phyloP scores from a whole-genome alignment of 2,888 invertebrate species.

The Drosophila kokeensis region DNA sequence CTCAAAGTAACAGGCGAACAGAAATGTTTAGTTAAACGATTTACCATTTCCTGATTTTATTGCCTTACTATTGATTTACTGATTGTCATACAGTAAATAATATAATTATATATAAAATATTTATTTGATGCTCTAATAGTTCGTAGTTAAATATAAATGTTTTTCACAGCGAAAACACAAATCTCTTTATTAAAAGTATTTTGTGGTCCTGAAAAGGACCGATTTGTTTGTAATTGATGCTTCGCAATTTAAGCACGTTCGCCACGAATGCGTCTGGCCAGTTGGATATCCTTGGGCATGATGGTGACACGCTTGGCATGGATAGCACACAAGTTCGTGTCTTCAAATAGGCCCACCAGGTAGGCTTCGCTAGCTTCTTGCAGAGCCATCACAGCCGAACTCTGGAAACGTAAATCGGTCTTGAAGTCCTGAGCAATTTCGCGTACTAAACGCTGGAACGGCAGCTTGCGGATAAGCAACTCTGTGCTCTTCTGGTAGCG shows the following conservation, averaged over 20 bases:
- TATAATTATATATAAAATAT: no score
- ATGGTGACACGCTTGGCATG: constrained; percentile 98
- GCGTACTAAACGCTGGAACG: constrained; percentile 32
- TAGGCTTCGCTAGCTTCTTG: constrained; percentile 39
- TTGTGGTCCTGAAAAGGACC: constrained; percentile 54
- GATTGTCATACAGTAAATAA: neutral
- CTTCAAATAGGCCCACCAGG: constrained; percentile 31
- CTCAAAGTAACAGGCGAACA: no score
- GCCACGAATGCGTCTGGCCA: constrained; percentile 97
- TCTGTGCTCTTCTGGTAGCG: constrained; percentile 42
- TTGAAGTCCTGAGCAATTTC: constrained; percentile 43
- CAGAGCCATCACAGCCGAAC: constrained; percentile 38
- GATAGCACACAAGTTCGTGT: constrained; percentile 89
- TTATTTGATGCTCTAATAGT: neutral
- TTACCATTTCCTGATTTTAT: no score
- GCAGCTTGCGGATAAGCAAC: constrained; percentile 31
- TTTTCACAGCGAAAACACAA: constrained; percentile 14
- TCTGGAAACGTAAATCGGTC: constrained; percentile 42
- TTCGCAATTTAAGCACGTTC: constrained; percentile 92
- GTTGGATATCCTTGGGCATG: constrained; percentile 98
- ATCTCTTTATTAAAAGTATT: constrained; percentile 14
- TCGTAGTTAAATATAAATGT: neutral
- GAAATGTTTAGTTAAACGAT: no score
- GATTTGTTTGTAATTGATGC: constrained; percentile 26
- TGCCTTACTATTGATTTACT: neutral